These are phyloP conservation scores for Perodicticus potto DNA, from an alignment of 2,797 vertebrate genomes.

Conservation along the genomic window DNA sequence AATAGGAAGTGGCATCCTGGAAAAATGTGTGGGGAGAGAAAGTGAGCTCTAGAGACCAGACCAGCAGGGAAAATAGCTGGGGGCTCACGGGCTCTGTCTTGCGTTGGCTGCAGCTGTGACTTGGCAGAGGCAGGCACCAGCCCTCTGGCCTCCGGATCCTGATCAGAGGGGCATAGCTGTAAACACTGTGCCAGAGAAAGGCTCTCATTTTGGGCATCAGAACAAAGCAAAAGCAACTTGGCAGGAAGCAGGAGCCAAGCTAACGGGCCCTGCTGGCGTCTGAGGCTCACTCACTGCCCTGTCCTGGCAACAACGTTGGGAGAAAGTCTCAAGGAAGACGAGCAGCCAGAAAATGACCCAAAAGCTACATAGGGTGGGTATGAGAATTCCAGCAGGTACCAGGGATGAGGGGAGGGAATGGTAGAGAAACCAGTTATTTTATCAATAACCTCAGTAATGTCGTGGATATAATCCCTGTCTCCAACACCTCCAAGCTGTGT, in stretches of 20 bases:
- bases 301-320: background rate
- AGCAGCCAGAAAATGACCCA: background rate
- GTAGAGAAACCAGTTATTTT: background rate
- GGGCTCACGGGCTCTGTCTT: background rate
- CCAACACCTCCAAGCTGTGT: background rate
- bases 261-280: background rate
- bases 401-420: background rate
- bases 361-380: fast-evolving
- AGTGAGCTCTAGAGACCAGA: background rate
- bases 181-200: background rate
- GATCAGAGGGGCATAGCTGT: too few relatives aligned
- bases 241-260: background rate
- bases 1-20: background rate
- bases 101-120: fast-evolving
- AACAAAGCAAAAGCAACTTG: background rate
- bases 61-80: background rate
- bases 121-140: background rate
- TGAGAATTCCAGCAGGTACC: background rate
- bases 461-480: background rate
- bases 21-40: background rate
- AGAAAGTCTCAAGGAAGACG: background rate
- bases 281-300: background rate
- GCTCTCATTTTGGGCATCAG: background rate
- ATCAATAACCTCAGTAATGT: background rate
- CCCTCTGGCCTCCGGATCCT: background rate